phyloP scores from a whole-genome alignment of 2,113 vertebrate species.

The Platycercus adscitus region DNA sequence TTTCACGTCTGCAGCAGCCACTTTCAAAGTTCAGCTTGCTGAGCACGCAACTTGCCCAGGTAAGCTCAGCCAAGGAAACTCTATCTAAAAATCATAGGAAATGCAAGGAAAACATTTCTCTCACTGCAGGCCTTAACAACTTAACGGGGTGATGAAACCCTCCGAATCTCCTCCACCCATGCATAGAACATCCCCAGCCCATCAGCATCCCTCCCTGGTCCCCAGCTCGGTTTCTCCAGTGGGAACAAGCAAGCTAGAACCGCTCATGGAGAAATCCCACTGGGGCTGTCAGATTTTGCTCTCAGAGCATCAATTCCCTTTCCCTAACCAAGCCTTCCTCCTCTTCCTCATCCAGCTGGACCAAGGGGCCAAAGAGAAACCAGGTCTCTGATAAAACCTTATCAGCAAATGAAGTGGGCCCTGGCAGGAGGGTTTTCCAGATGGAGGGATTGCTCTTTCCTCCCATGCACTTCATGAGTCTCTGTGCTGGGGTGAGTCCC shows the following conservation, averaged over 20 bases:
- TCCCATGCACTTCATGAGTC: neutral
- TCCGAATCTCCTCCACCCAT: neutral
- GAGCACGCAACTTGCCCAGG: accelerated
- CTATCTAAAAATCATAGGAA: neutral
- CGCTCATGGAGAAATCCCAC: neutral
- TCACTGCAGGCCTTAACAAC: neutral
- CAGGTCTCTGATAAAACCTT: neutral
- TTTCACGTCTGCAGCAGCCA: neutral
- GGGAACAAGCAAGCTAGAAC: neutral
- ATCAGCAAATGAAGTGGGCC: neutral
- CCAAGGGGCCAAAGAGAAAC: neutral
- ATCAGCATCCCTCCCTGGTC: neutral
- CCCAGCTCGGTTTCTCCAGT: neutral
- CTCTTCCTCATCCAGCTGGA: neutral
- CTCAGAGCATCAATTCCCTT: neutral
- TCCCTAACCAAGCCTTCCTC: neutral
- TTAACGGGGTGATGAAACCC: neutral
- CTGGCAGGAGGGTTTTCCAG: neutral
- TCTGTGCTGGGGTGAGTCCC: neutral
- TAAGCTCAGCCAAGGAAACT: neutral
- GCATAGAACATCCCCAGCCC: neutral
- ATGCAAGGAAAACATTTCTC: neutral
- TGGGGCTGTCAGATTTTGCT: neutral
- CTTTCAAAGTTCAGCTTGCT: neutral
- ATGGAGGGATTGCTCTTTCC: neutral